These are phyloP conservation scores for Donacobius atricapilla DNA, from an alignment of 2,113 vertebrate genomes.

Conservation along the genomic window DNA sequence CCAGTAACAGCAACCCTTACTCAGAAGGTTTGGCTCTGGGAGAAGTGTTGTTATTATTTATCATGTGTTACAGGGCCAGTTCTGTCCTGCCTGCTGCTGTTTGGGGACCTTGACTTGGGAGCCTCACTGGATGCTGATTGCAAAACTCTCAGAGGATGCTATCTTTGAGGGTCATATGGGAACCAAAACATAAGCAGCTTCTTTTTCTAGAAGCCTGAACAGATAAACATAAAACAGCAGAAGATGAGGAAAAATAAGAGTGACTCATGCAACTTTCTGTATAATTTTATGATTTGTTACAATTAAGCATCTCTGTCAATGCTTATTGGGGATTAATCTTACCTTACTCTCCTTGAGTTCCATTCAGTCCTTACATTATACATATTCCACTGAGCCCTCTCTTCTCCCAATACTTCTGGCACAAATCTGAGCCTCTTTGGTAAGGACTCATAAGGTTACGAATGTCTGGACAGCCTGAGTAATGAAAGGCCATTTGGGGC, in stretches of 20 bases:
- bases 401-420: slow-evolving; percentile 26
- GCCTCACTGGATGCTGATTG: background rate
- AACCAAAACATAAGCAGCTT: slow-evolving; percentile 6
- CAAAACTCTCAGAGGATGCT: background rate
- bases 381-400: background rate
- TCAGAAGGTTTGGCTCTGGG: background rate
- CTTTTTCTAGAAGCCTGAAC: background rate
- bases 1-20: background rate
- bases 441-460: slow-evolving; percentile 47
- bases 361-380: background rate
- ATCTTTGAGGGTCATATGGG: background rate
- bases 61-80: background rate
- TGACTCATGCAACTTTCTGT: background rate
- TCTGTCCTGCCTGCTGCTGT: background rate
- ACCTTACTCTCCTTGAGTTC: background rate
- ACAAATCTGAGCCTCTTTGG: slow-evolving; percentile 23
- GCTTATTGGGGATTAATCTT: background rate
- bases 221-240: background rate
- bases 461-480: slow-evolving; percentile 57
- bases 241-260: background rate
- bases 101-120: background rate
- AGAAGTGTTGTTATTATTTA: background rate
- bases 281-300: background rate
- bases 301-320: background rate
- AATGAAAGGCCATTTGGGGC: slow-evolving; percentile 63